Base-by-base conservation (phyloP, 1,140 invertebrate genomes). In the Drosophila erecta region DNA sequence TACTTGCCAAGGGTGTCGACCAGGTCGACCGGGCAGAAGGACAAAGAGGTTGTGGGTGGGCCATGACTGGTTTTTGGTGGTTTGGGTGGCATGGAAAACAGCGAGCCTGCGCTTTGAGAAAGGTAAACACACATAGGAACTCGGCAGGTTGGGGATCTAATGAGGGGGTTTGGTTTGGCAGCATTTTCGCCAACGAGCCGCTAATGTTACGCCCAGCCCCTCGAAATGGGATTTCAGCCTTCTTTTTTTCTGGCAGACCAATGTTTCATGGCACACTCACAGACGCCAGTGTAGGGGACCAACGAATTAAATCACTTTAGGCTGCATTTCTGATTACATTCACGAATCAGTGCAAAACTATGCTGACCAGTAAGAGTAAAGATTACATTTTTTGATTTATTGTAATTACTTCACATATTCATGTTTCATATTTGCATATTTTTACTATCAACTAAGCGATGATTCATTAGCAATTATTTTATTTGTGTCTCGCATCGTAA, bases 111-210 rank as follows among this genome's bases (percentile, higher is more conserved):
- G 49, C 62, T 71, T 76, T 62, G 54, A 20, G 55, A n/a, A 55
- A 65, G 78, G 78, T 80, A 70, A 80, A 80, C 57, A 76, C 53
- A 51, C 43, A 43, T 15, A 38, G 15, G 15, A 49, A 37, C 8
- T 22, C 60, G 43, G 33, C 20, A 20, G 17, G 15, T 50, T 30
- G 27, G 50, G 20, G 15, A 12, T 27, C 27, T 64, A 76, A 70
- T 78, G 40, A 56, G 47, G 46, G 54, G 30, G 20, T 61, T 44
- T 41, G 27, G 15, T 44, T 44, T 38, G 22, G 14, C 54, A 43
- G 43, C 59, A 37, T 50, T 76, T 75, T 76, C 46, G 77, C 47
- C 77, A 76, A 83, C 73, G 74, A 83, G 75, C 55, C 70, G 79
- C 47, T 79, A 83, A 83, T 84, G 80, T 61, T 60, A n/a, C 15